phyloP scores from a whole-genome alignment of 92 coral and sea anemone genomes.

The Blastomussa wellsi region DNA sequence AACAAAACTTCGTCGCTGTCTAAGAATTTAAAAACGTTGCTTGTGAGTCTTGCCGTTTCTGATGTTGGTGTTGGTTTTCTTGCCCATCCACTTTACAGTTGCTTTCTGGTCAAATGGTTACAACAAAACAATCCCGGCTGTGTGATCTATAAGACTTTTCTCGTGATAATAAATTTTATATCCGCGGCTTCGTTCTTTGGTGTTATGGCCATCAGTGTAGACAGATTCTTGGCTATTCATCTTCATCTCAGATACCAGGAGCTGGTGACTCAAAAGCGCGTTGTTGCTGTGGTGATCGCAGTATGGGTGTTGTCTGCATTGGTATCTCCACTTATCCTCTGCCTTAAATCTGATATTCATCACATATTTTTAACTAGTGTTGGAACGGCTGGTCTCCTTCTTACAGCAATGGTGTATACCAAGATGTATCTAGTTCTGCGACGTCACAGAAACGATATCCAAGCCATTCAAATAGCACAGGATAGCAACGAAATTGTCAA shows the following conservation, averaged over 20 bases:
- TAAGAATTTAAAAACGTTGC: background rate
- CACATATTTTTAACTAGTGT: background rate
- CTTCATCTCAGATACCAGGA: conserved; percentile 17
- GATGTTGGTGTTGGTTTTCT: background rate
- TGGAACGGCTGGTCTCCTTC: background rate
- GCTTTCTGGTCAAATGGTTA: background rate
- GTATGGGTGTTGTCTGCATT: background rate
- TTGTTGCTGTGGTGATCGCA: background rate
- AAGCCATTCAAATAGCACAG: background rate
- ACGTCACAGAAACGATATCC: conserved; percentile 6
- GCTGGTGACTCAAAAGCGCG: conserved; percentile 2
- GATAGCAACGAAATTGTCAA: background rate
- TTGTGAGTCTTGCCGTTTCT: background rate
- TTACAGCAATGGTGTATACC: background rate
- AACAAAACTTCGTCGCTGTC: background rate
- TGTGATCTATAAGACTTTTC: background rate
- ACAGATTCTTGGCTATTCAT: conserved; percentile 3
- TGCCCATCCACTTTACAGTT: background rate
- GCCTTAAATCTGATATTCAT: background rate
- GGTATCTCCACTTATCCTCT: background rate
- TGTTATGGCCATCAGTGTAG: background rate
- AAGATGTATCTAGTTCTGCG: conserved; percentile 3
- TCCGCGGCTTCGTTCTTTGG: conserved; percentile 10
- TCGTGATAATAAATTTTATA: background rate
- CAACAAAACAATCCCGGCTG: background rate